These are phyloP conservation scores for Ginglymostoma cirratum DNA, from an alignment of 2,113 vertebrate species.

Conservation along the genomic window DNA sequence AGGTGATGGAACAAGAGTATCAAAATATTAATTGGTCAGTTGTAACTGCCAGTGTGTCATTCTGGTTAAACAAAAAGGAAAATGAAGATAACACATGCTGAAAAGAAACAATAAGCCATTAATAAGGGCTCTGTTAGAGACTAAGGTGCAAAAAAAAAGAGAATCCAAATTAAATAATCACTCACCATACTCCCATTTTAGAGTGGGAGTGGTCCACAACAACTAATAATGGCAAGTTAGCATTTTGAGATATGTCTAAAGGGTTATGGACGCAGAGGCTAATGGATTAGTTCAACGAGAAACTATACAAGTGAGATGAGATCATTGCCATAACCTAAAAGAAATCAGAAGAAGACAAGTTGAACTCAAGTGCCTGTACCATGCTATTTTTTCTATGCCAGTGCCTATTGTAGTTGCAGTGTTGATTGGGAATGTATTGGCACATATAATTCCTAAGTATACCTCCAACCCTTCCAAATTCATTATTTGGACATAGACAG, in stretches of 20 bases:
- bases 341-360: not conserved
- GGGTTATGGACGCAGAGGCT: not conserved
- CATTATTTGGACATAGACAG: not conserved
- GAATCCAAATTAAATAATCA: not conserved
- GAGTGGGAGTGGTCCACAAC: not conserved
- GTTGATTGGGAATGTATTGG: not conserved
- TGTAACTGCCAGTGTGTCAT: conserved; percentile 55
- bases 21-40: conserved; percentile 57
- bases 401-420: not conserved
- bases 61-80: conserved; percentile 48
- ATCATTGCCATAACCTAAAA: not conserved
- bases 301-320: not conserved
- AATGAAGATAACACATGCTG: not conserved
- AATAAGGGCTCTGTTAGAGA: not conserved
- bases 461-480: not conserved
- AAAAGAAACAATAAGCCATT: not conserved
- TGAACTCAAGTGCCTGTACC: not conserved
- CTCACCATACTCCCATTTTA: too few species aligned
- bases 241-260: not conserved
- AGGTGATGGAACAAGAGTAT: conserved; percentile 51
- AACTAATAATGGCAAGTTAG: not conserved
- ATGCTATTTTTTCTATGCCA: not conserved
- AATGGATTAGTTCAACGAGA: not conserved
- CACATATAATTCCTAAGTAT: not conserved
- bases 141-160: not conserved